phyloP scores from a whole-genome alignment of 2,888 invertebrate species.

The Eledone cirrhosa region DNA sequence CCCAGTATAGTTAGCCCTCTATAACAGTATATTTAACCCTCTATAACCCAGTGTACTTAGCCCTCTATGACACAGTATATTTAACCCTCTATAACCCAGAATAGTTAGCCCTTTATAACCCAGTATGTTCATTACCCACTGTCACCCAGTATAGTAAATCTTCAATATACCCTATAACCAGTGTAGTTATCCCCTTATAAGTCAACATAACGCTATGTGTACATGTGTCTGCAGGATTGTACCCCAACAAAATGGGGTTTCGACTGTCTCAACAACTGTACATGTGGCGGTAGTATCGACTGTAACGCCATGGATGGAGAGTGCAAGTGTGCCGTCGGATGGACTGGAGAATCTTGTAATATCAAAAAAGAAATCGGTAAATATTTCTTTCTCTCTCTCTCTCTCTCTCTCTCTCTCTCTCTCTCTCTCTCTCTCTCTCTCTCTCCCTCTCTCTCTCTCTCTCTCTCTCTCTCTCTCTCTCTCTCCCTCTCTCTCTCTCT shows the following conservation, averaged over 20 bases:
- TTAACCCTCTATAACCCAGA: background rate
- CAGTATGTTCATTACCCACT: no score
- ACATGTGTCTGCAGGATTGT: conserved; percentile 42
- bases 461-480: background rate
- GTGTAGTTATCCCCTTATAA: background rate
- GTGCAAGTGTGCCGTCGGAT: conserved; percentile 53
- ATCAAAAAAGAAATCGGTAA: conserved; percentile 35
- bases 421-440: background rate
- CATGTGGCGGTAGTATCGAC: conserved; percentile 66
- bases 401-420: background rate
- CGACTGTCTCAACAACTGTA: conserved; percentile 64
- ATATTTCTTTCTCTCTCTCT: background rate
- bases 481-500: background rate
- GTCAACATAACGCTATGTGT: conserved; percentile 30
- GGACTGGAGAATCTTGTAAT: conserved; percentile 44
- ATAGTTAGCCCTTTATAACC: background rate
- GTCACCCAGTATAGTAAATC: no score
- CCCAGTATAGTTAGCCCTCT: no score
- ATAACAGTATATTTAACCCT: no score
- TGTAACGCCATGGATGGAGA: conserved; percentile 64
- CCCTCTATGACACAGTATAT: no score
- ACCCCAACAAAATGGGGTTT: conserved; percentile 63
- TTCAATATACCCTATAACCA: no score
- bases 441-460: no score
- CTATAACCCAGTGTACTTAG: no score